phyloP scores from a whole-genome alignment of 2,888 invertebrate species.

The Cheiracanthium punctorium region DNA sequence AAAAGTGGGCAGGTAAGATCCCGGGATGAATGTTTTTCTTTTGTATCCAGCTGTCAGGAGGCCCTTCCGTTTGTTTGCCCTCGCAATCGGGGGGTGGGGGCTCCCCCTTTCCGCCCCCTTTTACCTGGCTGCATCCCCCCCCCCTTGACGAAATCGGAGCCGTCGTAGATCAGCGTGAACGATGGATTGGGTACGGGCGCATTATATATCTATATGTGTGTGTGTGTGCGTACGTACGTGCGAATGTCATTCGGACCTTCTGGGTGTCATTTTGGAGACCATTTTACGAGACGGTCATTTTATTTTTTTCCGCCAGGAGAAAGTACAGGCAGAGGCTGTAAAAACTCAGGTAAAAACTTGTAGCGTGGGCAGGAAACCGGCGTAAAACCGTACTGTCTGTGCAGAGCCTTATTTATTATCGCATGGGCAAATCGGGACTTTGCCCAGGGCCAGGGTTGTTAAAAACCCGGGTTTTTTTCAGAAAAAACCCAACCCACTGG shows the following conservation, averaged over 20 bases:
- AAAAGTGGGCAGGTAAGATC: slow-evolving; percentile 43
- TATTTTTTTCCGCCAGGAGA: not conserved
- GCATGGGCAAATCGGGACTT: no score
- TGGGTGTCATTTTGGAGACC: not conserved
- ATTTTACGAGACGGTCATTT: not conserved
- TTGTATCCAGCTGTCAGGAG: slow-evolving; percentile 62
- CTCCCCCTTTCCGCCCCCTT: not conserved
- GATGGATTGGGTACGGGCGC: not conserved
- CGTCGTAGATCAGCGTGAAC: slow-evolving; percentile 10
- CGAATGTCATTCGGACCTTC: not conserved
- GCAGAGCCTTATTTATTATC: no score
- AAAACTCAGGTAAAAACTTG: no score
- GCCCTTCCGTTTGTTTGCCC: slow-evolving; percentile 60
- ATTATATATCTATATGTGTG: no score
- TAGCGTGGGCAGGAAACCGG: no score
- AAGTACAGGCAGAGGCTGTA: no score
- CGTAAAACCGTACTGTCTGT: no score
- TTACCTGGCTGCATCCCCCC: not conserved
- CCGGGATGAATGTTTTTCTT: slow-evolving; percentile 56
- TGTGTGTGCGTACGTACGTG: not conserved
- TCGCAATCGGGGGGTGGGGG: not conserved
- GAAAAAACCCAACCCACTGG: no score
- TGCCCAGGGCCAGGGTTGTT: no score
- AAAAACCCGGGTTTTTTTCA: no score
- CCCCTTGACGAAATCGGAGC: slow-evolving; percentile 46